phyloP scores from a whole-genome alignment of 2,888 invertebrate species.

The Subacronicta megacephala region DNA sequence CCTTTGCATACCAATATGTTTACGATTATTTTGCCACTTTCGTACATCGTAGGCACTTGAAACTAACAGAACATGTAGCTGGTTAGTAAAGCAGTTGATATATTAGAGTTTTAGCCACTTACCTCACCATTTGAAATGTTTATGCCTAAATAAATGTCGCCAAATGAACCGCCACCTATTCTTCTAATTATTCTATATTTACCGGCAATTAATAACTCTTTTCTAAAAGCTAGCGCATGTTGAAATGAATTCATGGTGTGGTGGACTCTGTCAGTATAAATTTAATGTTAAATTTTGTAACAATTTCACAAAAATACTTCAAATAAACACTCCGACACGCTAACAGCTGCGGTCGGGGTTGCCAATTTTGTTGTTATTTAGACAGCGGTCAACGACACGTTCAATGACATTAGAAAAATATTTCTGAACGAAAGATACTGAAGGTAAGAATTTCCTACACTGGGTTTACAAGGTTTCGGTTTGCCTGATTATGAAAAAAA shows the following conservation, averaged over 20 bases:
- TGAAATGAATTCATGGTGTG: slow-evolving; percentile 56
- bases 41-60: slow-evolving; percentile 7
- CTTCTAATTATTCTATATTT: slow-evolving; percentile 97
- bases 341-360: slow-evolving; percentile 53
- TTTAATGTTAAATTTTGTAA: slow-evolving; percentile 44
- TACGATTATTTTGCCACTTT: slow-evolving; percentile 38
- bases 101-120: slow-evolving; percentile 65
- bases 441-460: no score
- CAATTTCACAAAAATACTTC: slow-evolving; percentile 52
- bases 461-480: no score
- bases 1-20: slow-evolving; percentile 52
- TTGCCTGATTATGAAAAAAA: no score
- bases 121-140: slow-evolving; percentile 96
- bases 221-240: slow-evolving; percentile 54
- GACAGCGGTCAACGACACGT: slow-evolving; percentile 5
- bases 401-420: slow-evolving; percentile 23
- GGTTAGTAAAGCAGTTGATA: slow-evolving; percentile 14
- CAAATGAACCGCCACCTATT: slow-evolving; percentile 99
- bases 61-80: slow-evolving; percentile 7
- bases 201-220: slow-evolving; percentile 70
- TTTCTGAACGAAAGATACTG: no score
- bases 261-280: slow-evolving; percentile 31
- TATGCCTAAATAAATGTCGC: slow-evolving; percentile 98
- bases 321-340: slow-evolving; percentile 59
- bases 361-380: slow-evolving; percentile 30